Evolutionary conservation across 1,140 invertebrate species (phyloP), one percentile per base, ranked within the genome.

Genomic region (Glossosoma conforme): DNA sequence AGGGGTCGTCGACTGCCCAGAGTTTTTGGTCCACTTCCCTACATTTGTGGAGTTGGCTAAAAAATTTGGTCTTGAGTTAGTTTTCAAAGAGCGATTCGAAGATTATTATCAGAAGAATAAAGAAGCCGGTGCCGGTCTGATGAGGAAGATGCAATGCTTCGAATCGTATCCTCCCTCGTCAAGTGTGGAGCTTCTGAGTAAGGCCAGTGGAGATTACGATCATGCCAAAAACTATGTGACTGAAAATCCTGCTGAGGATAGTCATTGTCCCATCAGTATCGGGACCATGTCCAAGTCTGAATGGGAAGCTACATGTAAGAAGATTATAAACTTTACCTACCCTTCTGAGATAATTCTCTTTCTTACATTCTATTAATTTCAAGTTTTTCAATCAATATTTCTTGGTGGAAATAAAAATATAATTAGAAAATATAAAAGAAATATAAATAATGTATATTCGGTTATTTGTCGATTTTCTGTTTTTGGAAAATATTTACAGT

Each of bases 1-100:
- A 65, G 93, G 89, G 32, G 92, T 96, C 11, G 96, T 99, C 0
- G 85, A 99, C 68, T 99, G 97, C 75, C 97, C 97, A 18, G 97
- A 99, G 69, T 99, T 98, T 77, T 75, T 99, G 20, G 94, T 98
- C 11, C 85, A 98, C 72, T 91, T 98, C 69, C 88, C 91, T 18
- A 76, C 85, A 3, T 76, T 99, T 45, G 73, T 84, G 54, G 89
- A 91, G 68, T 70, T 98, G 58, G 91, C 90, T 25, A 72, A 80
- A 41, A 86, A 91, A 57, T 85, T 82, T 77, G 89, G 86, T 2
- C 75, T 98, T 51, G 83, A 93, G 64, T 74, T 93, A 54, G 66
- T 90, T 1, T 79, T 77, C 40, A 82, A 80, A 59, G 78, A 79
- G 52, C 77, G 80, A 36, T 97, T 98, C 76, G 81, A 83, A 35